Percentiles rank a stretch among this genome's conserved stretches.
Conservation (phyloP, 2,797 vertebrate species). For the Triplophysa yarkandensis region DNA sequence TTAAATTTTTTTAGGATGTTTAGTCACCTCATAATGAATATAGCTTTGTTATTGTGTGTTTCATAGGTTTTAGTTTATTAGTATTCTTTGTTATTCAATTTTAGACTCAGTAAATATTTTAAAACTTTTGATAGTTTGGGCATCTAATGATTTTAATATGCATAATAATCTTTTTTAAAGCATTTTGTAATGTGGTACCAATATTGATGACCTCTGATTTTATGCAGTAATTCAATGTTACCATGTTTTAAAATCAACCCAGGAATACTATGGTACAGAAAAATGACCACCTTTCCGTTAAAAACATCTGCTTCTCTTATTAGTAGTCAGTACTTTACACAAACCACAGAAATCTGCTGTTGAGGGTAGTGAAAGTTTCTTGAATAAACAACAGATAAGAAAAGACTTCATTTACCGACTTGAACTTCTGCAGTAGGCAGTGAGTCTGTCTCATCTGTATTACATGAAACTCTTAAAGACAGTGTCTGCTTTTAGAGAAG, state of each 20-base stretch:
- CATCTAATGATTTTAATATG: neutral
- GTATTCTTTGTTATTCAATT: too few relatives aligned
- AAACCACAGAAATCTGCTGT: too few relatives aligned
- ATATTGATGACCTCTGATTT: too few relatives aligned
- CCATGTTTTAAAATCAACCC: neutral
- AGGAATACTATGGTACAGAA: neutral
- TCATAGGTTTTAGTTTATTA: too few relatives aligned
- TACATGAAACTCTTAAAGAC: slow-evolving; percentile 22
- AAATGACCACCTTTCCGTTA: neutral
- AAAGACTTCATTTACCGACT: slow-evolving; percentile 6
- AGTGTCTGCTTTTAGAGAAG: neutral
- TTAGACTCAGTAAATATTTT: too few relatives aligned
- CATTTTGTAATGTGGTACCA: too few relatives aligned
- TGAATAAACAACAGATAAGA: slow-evolving; percentile 37
- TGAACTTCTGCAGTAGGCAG: slow-evolving; percentile 19
- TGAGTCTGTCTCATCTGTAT: slow-evolving; percentile 17
- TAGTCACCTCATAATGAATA: too few relatives aligned
- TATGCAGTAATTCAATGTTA: neutral
- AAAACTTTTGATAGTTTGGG: too few relatives aligned
- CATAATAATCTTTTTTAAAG: too few relatives aligned
- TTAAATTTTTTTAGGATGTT: too few relatives aligned
- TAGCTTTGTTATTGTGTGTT: too few relatives aligned
- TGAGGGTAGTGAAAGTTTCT: slow-evolving; percentile 32
- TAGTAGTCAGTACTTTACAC: neutral
- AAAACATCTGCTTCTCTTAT: slow-evolving; percentile 18